Base-by-base conservation (phyloP, 2,113 vertebrate species). In the Trematomus loennbergii region DNA sequence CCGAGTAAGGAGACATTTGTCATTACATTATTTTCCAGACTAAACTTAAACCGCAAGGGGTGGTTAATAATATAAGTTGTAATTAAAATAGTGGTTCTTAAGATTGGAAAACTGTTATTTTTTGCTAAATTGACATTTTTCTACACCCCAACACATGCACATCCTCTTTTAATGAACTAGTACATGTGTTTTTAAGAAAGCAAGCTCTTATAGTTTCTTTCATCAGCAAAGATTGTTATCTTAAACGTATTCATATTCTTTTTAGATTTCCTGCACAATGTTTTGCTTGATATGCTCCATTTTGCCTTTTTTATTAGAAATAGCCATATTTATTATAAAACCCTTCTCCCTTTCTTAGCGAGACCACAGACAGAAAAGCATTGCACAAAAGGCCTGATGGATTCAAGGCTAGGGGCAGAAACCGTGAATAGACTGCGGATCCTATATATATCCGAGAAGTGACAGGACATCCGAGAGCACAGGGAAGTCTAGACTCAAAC, bases 361-460 rank as follows among this genome's bases (percentile, higher is more conserved):
- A 64, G 70, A 60, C 84, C 55, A 82, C 36, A 40, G 36, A 64
- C 58, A 82, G 63, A 70, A 20, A 53, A 33, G 9, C 48, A 66
- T 54, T 58, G 75, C 62, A 83, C 69, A 82, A 78, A 83, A 84
- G 69, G 58, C 46, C 54, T 65, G 75, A 78, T 29, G 54, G 66
- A 82, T 59, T 61, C 67, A 61, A 83, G 49, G 75, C 60, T 8
- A 87, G 74, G 71, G 36, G 74, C 72, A 72, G 83, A 81, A 50
- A 68, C 67, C 69, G 53, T n/a, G 52, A 60, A 57, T 78, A 79
- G 81, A 83, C 81, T 66, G 81, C 57, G 62, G 49, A 9, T 76
- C 68, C 91, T 93, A 91, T 83, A 88, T 91, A 92, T 92, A 93
- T 84, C 86, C 22, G 74, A 82, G 78, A 89, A 84, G 86, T 91